Conservation (phyloP, 2,888 invertebrate genomes). For the Morinoia aosen region DNA sequence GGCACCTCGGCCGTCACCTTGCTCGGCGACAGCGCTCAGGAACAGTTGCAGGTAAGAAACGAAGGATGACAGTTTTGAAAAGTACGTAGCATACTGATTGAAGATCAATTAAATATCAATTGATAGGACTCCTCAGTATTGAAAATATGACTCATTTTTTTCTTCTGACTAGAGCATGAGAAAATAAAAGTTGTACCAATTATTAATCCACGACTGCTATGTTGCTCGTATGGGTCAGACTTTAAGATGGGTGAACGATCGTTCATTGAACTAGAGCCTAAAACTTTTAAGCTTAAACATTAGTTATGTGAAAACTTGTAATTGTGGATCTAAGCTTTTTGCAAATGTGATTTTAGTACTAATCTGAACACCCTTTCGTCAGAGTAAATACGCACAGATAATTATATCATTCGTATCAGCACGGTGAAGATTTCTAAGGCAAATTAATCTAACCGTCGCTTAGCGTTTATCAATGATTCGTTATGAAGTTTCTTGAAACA, state of each 20-base stretch:
- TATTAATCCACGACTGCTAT: too few relatives aligned
- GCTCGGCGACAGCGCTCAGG: conserved; percentile 56
- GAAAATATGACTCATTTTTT: not conserved
- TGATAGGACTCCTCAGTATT: not conserved
- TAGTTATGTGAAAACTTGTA: too few relatives aligned
- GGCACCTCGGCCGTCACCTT: conserved; percentile 56
- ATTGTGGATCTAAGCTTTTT: too few relatives aligned
- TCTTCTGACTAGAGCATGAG: too few relatives aligned
- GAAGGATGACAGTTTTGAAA: not conserved
- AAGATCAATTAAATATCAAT: not conserved
- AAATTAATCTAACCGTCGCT: not conserved
- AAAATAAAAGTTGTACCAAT: too few relatives aligned
- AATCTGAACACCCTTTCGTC: too few relatives aligned
- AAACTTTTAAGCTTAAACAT: too few relatives aligned
- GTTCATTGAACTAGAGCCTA: too few relatives aligned
- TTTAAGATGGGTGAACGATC: too few relatives aligned
- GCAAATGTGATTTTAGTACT: too few relatives aligned
- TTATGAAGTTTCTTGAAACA: not conserved
- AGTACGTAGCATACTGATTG: not conserved
- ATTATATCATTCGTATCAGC: not conserved
- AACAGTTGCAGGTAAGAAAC: not conserved
- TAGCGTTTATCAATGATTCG: not conserved
- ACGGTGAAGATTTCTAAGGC: not conserved
- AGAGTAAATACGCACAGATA: not conserved
- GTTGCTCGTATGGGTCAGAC: too few relatives aligned